Evolutionary conservation across 2,113 vertebrate genomes (phyloP), one percentile per base, ranked within the genome.

Genomic region (Prinia subflava): DNA sequence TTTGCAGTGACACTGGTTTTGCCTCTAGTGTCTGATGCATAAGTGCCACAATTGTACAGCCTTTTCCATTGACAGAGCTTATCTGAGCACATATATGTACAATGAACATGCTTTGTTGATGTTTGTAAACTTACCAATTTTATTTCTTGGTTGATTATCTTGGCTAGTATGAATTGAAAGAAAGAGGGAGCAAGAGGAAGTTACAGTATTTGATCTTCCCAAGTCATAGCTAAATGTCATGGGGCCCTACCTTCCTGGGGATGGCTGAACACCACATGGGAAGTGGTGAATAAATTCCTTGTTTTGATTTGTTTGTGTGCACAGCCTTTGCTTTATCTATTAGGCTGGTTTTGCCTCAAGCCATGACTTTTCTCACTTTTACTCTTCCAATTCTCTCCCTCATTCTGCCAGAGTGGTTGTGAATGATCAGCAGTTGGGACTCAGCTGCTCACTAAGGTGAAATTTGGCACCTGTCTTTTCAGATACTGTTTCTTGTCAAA

Each of bases 151-250:
- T 33, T 74, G 19, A 9, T 92, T 76, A 33, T 56, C 41, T 30
- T 69, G 12, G 7, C 19, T 83, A 13, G 15, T 75, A 47, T 65
- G n/a, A 79, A n/a, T 6, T 76, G 30, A 49, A 46, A 82, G 14
- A 53, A 63, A 52, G 39, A 70, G 41, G 28, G 9, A 91, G 20
- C 20, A 87, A 31, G 31, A 9, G 18, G 13, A 42, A 23, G 1
- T 23, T 4, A 33, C 1, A 0, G 7, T 3, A 1, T 44, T 62
- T 78, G 24, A 52, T 70, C 15, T 60, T 57, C 23, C 9, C 41
- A 68, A n/a, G 35, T 16, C 21, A 22, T 18, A 1, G 0, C 24
- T 33, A 44, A 0, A 0, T 0, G 0, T 55, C 49, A 73, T 8
- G 39, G 7, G n/a, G 11, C 18, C 46, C 21, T 52, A 50, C n/a